phyloP scores from a whole-genome alignment of 92 coral and sea anemone genomes.

The Phenganax stokvisi region DNA sequence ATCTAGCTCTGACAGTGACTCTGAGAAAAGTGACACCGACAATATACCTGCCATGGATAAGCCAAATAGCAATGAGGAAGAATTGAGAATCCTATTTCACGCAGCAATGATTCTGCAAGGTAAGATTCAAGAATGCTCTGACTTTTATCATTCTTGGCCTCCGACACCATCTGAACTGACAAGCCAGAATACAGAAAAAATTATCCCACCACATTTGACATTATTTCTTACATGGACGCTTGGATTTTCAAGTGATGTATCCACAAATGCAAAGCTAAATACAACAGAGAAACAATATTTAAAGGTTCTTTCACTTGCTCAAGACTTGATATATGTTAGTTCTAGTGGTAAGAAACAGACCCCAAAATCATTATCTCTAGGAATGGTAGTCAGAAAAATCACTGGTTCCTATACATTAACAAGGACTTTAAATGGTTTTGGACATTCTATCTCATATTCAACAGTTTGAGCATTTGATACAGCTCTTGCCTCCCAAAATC shows the following conservation, averaged over 20 bases:
- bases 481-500: slow-evolving; percentile 12
- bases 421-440: slow-evolving; percentile 14
- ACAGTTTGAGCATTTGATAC: slow-evolving; percentile 1
- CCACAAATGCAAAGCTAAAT: not conserved
- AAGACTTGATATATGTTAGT: slow-evolving; percentile 1
- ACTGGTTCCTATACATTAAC: slow-evolving; percentile 10
- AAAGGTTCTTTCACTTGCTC: not conserved
- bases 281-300: not conserved
- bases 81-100: not conserved
- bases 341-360: slow-evolving; percentile 13
- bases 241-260: not conserved
- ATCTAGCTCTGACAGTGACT: not conserved
- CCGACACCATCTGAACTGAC: not conserved
- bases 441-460: slow-evolving; percentile 5
- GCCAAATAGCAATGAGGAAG: not conserved
- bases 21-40: not conserved
- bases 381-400: slow-evolving; percentile 18
- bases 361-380: slow-evolving; percentile 6
- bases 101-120: not conserved
- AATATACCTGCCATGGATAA: not conserved
- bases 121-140: not conserved
- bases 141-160: not conserved
- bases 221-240: not conserved
- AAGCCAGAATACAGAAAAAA: not conserved
- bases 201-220: not conserved